Base-by-base conservation (phyloP, 2,113 vertebrate species). In the Dermatemys mawii region DNA sequence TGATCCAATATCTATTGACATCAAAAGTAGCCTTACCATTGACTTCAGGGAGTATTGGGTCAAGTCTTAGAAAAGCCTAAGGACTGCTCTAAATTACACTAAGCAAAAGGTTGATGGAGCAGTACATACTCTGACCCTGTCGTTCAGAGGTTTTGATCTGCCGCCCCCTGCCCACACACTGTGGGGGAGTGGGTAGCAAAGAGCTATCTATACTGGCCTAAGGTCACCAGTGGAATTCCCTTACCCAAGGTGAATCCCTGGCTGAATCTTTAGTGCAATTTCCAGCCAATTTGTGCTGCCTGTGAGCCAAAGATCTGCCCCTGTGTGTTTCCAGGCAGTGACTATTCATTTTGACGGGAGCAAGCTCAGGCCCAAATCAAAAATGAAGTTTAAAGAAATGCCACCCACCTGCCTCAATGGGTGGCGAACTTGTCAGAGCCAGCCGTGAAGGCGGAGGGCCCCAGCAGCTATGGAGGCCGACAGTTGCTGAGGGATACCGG, bases 131-230 rank as follows among this genome's bases (percentile, higher is more conserved):
- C 41, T 63, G 14, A 32, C 57, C 13, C 32, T 27, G 55, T 27
- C 55, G 53, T 70, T 21, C 5, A 1, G 2, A 53, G 27, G 13
- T 49, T 90, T 75, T 16, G 79, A 84, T 2, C 27, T 0, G 0
- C 14, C 55, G 73, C 32, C 84, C 17, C 44, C 16, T 84, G 22
- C 63, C 87, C 17, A 78, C 38, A 21, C 38, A 49, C 55, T 19
- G 3, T 41, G n/a, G 1, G 4, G 4, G 51, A 84, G 14, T 73
- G 87, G 29, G 48, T 48, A 57, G 16, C 26, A 51, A 48, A 84
- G 57, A 78, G 50, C 55, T 53, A 82, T 32, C 11, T 3, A 0
- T 51, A 19, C 27, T 93, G 53, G 12, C 73, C 80, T 35, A 17
- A 24, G 12, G 5, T 5, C 70, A 55, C 44, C 27, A 63, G 60